Evolutionary conservation across 2,113 vertebrate species (phyloP), one percentile per base, ranked within the genome.

Genomic region (Egretta garzetta): DNA sequence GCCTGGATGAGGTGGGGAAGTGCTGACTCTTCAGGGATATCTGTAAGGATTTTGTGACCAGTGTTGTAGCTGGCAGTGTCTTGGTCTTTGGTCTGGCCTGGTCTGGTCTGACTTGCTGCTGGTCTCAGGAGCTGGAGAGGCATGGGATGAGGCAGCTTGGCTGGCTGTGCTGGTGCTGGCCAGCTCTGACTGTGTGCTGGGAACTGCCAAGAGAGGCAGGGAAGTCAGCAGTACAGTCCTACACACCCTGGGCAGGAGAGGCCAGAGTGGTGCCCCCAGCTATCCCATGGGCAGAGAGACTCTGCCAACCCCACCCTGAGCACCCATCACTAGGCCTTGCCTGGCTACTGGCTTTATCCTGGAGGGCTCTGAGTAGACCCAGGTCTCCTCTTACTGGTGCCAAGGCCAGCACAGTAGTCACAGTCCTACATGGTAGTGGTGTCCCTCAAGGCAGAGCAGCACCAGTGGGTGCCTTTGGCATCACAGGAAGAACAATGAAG

Each of bases 381-480:
- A 43, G 12, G 19, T 60, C 4, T 60, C 27, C 47, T 22, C 45
- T 60, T 77, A 14, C 6, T 12, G 6, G 5, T 49, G 22, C 33
- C 35, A 15, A 67, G 43, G 8, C 9, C 35, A n/a, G 35, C 19
- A 64, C 4, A 35, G 32, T 13, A 18, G 5, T 41, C 52, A 22
- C 35, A 23, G 7, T 64, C 30, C 12, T 35, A 50, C 5, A 4
- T 1, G 18, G 15, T 4, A 1, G 1, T 5, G 9, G 23, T 45
- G 15, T 43, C 16, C 9, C 11, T 66, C 23, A 19, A 59, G 32
- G 35, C 18, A 70, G 52, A 39, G 1, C 45, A 59, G 33, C 68
- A 66, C 5, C 20, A 26, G 9, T 56, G n/a, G 4, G 5, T 84
- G 56, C 4, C 32, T 84, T 59, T 59, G 45, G 18, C 26, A 37